Conservation (phyloP, 53 echinoderm and acorn worm genomes). For the Luidia sarsii region DNA sequence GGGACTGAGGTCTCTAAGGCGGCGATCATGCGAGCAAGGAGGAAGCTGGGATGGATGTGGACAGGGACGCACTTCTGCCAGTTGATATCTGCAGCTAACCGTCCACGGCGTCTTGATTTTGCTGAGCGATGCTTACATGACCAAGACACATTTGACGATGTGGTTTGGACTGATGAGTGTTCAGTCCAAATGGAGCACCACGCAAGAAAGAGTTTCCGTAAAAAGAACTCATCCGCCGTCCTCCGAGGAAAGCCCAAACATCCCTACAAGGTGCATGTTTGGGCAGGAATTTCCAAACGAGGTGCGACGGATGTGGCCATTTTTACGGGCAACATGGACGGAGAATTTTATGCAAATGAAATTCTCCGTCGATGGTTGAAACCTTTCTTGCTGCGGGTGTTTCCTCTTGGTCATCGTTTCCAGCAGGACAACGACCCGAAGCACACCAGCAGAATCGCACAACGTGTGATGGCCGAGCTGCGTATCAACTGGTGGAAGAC, state of each 20-base stretch:
- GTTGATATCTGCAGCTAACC: conserved; percentile 1
- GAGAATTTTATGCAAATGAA: conserved; percentile 33
- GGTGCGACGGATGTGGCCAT: conserved; percentile 53
- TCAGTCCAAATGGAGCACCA: conserved; percentile 29
- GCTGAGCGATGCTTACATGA: not conserved
- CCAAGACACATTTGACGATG: conserved; percentile 39
- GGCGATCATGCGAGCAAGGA: conserved; percentile 19
- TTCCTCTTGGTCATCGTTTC: conserved; percentile 39
- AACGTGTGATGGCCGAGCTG: conserved; percentile 13
- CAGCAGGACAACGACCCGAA: conserved; percentile 67
- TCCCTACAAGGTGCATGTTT: conserved; percentile 48
- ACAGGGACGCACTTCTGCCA: conserved; percentile 28
- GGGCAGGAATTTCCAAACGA: conserved; percentile 53
- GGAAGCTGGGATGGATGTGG: conserved; percentile 25
- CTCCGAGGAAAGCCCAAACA: conserved; percentile 47
- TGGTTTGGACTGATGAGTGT: conserved; percentile 51
- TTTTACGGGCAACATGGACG: conserved; percentile 52
- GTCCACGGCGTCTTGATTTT: conserved; percentile 20
- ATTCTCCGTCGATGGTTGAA: conserved; percentile 8
- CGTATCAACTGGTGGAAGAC: conserved; percentile 60
- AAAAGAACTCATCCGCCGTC: not conserved
- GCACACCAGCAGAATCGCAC: conserved; percentile 26
- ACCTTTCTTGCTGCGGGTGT: conserved; percentile 39
- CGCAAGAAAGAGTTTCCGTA: conserved; percentile 28
- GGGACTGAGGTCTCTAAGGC: not conserved